These are phyloP conservation scores for Stictonetta naevosa DNA, from an alignment of 2,113 vertebrate genomes.

Conservation along the genomic window DNA sequence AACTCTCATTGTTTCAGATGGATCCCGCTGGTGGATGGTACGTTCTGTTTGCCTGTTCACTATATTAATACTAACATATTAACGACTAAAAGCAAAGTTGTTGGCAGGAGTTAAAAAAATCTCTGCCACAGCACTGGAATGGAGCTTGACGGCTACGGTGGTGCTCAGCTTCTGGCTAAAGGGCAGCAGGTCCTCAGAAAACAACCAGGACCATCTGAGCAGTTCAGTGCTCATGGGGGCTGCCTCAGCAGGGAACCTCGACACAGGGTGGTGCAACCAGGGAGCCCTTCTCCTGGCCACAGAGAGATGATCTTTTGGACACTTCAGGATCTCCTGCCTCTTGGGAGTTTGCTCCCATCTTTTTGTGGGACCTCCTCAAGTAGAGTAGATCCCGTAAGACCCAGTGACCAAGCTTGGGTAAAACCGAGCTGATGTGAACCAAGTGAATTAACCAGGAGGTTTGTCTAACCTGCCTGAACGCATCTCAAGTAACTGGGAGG, in stretches of 20 bases:
- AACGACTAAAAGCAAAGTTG: neutral
- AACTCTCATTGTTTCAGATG: neutral
- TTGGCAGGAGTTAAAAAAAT: neutral
- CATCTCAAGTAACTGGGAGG: neutral
- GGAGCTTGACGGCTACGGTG: neutral
- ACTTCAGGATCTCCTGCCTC: neutral
- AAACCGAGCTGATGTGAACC: neutral
- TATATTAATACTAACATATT: neutral
- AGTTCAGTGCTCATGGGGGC: neutral
- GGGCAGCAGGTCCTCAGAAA: neutral
- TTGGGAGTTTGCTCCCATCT: neutral
- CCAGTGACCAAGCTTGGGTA: neutral
- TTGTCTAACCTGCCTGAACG: neutral
- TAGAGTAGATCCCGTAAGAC: neutral
- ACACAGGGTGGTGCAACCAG: neutral
- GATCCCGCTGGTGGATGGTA: neutral
- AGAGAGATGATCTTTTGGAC: neutral
- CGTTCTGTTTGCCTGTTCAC: neutral
- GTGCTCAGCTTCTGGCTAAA: neutral
- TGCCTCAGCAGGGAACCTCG: neutral
- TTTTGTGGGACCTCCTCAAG: neutral
- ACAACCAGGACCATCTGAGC: fast-evolving
- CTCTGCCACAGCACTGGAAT: neutral
- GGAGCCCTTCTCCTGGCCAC: neutral
- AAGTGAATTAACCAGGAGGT: neutral